Conservation (phyloP, 2,113 vertebrate species). For the Zosterops borbonicus region DNA sequence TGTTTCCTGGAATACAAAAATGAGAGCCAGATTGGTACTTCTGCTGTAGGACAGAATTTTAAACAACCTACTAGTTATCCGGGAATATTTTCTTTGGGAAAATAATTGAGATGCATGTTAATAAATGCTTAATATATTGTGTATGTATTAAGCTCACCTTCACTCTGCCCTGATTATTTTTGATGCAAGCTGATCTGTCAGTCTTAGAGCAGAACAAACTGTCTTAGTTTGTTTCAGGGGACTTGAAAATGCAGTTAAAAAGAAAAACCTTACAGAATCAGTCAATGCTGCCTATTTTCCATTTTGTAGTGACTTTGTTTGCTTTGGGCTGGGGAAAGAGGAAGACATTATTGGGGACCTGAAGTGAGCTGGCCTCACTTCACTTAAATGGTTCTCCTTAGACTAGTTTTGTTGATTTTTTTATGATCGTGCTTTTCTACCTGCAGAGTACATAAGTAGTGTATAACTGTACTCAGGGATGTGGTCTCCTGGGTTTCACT, state of each 20-base stretch:
- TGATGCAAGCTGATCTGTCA: not conserved
- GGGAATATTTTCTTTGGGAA: not conserved
- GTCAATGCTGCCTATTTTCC: not conserved
- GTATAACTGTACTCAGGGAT: not conserved
- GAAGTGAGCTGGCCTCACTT: not conserved
- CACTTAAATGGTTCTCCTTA: not conserved
- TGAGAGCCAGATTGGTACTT: slow-evolving; percentile 14
- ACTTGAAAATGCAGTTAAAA: not conserved
- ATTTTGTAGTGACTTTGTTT: not conserved
- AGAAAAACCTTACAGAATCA: not conserved
- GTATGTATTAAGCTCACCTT: not conserved
- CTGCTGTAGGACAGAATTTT: not conserved
- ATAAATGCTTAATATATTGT: not conserved
- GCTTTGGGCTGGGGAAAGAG: not conserved
- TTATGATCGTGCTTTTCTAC: not conserved
- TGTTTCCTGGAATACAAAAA: slow-evolving; percentile 38
- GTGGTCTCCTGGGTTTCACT: not conserved
- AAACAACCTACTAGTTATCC: not conserved
- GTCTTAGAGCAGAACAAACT: not conserved
- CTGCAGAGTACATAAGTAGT: not conserved
- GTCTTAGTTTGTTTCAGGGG: not conserved
- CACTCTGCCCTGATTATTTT: not conserved
- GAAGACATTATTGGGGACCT: not conserved
- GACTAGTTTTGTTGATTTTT: not conserved
- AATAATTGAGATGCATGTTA: not conserved